phyloP scores from a whole-genome alignment of 2,797 vertebrate species.

The Emys orbicularis region DNA sequence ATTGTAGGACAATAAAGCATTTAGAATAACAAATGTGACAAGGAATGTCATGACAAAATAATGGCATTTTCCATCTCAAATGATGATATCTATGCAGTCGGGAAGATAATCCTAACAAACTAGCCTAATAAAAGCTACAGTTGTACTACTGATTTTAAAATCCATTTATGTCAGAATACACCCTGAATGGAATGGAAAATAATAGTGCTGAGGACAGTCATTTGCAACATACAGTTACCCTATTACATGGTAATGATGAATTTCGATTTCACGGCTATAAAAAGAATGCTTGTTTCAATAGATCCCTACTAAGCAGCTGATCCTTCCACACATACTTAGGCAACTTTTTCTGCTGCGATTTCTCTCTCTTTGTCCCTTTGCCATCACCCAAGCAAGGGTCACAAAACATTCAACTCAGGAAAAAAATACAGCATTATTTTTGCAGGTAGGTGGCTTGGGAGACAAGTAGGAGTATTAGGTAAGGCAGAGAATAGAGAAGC shows the following conservation, averaged over 20 bases:
- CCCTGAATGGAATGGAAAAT: not conserved
- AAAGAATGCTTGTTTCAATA: not conserved
- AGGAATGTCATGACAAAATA: not conserved
- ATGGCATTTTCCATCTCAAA: not conserved
- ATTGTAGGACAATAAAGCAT: not conserved
- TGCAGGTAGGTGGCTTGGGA: not conserved
- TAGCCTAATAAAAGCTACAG: not conserved
- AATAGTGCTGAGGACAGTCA: not conserved
- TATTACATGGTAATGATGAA: not conserved
- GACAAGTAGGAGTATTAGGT: not conserved
- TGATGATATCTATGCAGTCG: not conserved
- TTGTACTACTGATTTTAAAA: not conserved
- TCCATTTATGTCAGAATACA: not conserved
- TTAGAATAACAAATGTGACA: not conserved
- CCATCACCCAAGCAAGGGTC: not conserved
- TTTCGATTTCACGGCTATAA: not conserved
- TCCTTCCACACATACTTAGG: not conserved
- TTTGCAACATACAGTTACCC: not conserved
- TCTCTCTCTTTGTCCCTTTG: not conserved
- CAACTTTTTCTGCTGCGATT: rapidly evolving
- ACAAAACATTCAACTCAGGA: not conserved
- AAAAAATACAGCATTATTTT: not conserved
- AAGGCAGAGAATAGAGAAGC: not conserved
- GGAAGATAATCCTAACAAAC: not conserved
- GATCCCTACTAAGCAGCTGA: not conserved